Percentiles rank a stretch among this genome's conserved stretches.
Conservation (phyloP, 2,113 vertebrate genomes). For the Riparia riparia region DNA sequence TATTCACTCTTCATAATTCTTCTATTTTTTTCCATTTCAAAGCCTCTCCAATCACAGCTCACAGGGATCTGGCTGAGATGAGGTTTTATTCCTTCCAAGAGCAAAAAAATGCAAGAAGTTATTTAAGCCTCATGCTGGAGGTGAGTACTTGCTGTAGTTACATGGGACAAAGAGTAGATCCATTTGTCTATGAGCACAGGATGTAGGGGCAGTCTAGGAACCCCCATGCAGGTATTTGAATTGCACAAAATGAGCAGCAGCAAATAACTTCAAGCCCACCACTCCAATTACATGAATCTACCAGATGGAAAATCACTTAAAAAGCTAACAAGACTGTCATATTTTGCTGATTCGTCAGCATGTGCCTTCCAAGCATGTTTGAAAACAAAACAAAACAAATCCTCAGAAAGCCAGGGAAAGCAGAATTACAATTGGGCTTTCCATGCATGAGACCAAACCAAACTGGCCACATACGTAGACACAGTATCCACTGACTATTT, state of each 20-base stretch:
- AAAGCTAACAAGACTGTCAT: slow-evolving; percentile 19
- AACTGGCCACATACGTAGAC: not conserved
- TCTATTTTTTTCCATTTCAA: not conserved
- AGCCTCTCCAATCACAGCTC: not conserved
- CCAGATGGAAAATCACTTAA: slow-evolving; percentile 32
- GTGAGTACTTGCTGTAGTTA: not conserved
- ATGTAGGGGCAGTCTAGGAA: not conserved
- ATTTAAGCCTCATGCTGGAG: not conserved
- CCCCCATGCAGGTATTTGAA: not conserved
- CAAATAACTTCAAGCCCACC: not conserved
- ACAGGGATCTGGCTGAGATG: not conserved
- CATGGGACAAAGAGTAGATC: not conserved
- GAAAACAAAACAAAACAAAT: slow-evolving; percentile 8
- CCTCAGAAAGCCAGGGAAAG: not conserved
- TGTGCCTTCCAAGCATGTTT: not conserved
- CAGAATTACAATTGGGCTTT: not conserved
- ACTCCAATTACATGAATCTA: not conserved
- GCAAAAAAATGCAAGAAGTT: not conserved
- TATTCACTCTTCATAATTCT: not conserved
- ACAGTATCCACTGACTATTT: not conserved
- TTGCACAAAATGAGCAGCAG: not conserved
- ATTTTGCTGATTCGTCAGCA: slow-evolving; percentile 17
- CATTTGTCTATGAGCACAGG: rapidly evolving
- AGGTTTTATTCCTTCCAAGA: not conserved
- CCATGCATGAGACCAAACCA: not conserved